These are phyloP conservation scores for Tichodroma muraria DNA, from an alignment of 2,113 vertebrate genomes.

Conservation along the genomic window DNA sequence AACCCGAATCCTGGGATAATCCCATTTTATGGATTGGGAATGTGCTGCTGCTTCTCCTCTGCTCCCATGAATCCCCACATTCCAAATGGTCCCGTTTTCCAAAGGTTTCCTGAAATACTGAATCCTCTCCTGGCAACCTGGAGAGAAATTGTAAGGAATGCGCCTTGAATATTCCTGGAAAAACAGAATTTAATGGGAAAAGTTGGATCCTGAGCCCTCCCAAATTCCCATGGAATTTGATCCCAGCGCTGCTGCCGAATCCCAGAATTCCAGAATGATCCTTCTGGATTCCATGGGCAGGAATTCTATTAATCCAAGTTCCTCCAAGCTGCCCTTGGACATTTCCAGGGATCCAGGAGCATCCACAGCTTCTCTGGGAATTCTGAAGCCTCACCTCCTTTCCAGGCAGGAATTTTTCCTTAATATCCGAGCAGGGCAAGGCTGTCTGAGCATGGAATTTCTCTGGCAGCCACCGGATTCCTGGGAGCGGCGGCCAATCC, in stretches of 20 bases:
- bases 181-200: neutral
- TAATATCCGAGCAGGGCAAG: neutral
- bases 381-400: neutral
- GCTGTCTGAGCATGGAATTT: neutral
- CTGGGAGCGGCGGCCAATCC: neutral
- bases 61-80: neutral
- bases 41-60: too few relatives aligned
- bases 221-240: neutral
- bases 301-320: neutral
- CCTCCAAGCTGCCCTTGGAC: neutral
- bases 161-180: neutral
- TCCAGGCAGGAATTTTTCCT: neutral
- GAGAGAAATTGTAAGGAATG: neutral
- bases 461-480: conserved; percentile 71
- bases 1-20: neutral
- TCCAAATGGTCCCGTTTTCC: neutral
- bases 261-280: neutral
- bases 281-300: neutral
- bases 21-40: fast-evolving
- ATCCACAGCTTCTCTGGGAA: too few relatives aligned
- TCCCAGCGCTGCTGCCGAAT: too few relatives aligned
- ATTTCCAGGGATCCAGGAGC: neutral
- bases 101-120: neutral
- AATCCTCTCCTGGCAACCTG: neutral
- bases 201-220: fast-evolving